phyloP scores from a whole-genome alignment of 2,113 vertebrate species.

The Platysteira castanea region DNA sequence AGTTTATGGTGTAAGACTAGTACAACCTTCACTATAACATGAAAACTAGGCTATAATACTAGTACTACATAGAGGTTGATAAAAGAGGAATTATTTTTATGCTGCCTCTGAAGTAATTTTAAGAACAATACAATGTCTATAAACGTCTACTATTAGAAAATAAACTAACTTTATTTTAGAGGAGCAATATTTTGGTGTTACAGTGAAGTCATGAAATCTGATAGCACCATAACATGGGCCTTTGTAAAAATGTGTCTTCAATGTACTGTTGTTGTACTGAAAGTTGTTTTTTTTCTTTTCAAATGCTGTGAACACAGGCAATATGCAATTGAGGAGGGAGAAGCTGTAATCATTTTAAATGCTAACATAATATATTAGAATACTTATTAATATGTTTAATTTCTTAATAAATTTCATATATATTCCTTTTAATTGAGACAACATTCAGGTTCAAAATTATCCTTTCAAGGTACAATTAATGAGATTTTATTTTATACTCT shows the following conservation, averaged over 20 bases:
- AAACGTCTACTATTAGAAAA: neutral
- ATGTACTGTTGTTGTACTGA: neutral
- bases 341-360: neutral
- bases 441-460: neutral
- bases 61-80: neutral
- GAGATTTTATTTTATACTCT: neutral
- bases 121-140: neutral
- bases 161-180: slow-evolving; percentile 15
- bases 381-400: neutral
- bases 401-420: neutral
- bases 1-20: neutral
- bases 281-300: neutral
- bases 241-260: neutral
- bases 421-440: neutral
- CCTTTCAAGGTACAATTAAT: neutral
- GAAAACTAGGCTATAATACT: neutral
- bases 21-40: neutral
- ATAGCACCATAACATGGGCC: neutral
- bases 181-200: neutral
- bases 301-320: neutral
- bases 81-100: neutral
- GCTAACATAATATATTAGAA: neutral
- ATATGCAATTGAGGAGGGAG: neutral
- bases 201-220: neutral
- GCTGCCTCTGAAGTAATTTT: neutral